phyloP scores from a whole-genome alignment of 2,113 vertebrate species.

The Gallinago jamesoni region DNA sequence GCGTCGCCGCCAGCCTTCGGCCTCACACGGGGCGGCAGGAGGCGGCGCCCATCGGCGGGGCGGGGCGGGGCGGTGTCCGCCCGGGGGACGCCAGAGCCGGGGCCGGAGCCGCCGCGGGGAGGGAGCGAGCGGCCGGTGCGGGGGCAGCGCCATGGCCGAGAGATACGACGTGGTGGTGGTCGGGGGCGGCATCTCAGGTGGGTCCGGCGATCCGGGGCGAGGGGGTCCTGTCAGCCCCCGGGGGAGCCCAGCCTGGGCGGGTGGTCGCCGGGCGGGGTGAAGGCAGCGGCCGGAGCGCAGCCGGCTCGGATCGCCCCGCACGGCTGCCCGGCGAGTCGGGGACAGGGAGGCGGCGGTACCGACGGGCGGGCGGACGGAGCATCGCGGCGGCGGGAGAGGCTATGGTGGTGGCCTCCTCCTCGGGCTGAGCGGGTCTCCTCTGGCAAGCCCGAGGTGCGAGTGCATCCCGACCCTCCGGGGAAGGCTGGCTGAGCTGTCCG shows the following conservation, averaged over 20 bases:
- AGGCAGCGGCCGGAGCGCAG: not conserved
- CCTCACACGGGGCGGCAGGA: not conserved
- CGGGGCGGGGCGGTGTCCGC: not conserved
- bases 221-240: too few species aligned
- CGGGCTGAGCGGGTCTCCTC: not conserved
- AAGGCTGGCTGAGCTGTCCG: not conserved
- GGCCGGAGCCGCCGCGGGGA: not conserved
- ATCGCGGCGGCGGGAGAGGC: not conserved
- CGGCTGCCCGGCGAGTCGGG: too few species aligned
- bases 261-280: not conserved
- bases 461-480: not conserved
- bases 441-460: not conserved
- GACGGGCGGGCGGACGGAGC: not conserved
- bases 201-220: not conserved
- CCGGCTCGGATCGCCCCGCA: too few species aligned
- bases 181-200: constrained; percentile 93
- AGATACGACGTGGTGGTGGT: constrained; percentile 89
- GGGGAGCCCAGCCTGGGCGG: not conserved
- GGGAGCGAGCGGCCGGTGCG: not conserved
- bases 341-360: not conserved
- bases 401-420: not conserved
- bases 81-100: not conserved
- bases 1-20: not conserved
- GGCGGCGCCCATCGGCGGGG: not conserved
- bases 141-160: constrained; percentile 80